Base-by-base conservation (phyloP, 1,140 invertebrate genomes). In the Cotesia typhae region DNA sequence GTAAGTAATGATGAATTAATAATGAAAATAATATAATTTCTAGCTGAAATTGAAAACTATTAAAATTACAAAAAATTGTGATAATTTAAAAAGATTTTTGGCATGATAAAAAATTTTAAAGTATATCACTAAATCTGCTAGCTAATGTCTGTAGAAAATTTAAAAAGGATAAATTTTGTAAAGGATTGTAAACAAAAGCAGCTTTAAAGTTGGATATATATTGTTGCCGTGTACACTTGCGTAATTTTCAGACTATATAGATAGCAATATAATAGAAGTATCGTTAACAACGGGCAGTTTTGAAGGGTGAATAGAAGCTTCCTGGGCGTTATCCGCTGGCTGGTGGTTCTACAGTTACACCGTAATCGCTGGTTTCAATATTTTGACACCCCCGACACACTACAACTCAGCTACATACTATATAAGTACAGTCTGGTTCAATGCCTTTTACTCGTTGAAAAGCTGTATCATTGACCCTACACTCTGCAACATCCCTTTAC, bases 351-450 rank as follows among this genome's bases (percentile, higher is more conserved):
- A 65, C 47, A 55, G 35, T 71, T 71, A 66, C 70, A 66, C 47
- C 9, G 51, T 71, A 71, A 71, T 71, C 70, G 17, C 17, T 71
- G 52, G 70, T 71, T 71, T 71, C 70, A 71, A 66, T 66, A 64
- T 66, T 70, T 70, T 70, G 68, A 70, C 68, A 47, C 68, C 68
- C 59, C 47, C 51, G 1, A 41, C n/a, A 17, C 55, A 9, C n/a
- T 41, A 41, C 57, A n/a, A 47, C 7, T 28, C 28, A 28, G 37
- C 12, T 67, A 67, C 20, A 14, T 17, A 6, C 41, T 37, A n/a
- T 10, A 12, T 20, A 57, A 17, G 10, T 63, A 61, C 28, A 20
- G 17, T 20, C 28, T 17, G 20, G 41, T 28, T 28, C 28, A 28
- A 28, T 60, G 41, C 60, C 59, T 57, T 28, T 66, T 57, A 72